Conservation (phyloP, 2,113 vertebrate genomes). For the Epinephelus moara region DNA sequence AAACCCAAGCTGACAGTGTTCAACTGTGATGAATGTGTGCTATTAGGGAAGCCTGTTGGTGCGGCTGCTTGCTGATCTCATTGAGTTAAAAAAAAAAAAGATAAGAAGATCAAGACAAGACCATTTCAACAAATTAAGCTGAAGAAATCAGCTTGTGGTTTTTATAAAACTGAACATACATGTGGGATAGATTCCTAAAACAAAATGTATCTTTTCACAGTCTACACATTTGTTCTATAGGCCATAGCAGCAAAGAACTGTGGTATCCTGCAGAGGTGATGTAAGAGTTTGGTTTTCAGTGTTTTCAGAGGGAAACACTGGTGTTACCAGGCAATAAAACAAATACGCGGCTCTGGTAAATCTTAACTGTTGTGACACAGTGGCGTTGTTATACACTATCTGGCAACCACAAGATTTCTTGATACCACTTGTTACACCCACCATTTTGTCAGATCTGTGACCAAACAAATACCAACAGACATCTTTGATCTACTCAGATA, state of each 20-base stretch:
- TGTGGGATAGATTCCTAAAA: not conserved
- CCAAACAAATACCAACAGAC: not conserved
- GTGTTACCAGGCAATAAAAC: constrained; percentile 1
- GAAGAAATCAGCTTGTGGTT: not conserved
- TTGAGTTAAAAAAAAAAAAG: not conserved
- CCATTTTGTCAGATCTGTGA: not conserved
- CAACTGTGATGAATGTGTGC: constrained; percentile 47
- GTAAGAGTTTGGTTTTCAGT: not conserved
- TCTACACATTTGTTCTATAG: not conserved
- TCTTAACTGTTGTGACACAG: constrained; percentile 6
- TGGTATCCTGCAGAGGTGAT: too few relatives aligned
- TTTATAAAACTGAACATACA: not conserved
- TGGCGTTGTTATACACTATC: not conserved
- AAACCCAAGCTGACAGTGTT: constrained; percentile 46
- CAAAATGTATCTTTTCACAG: too few relatives aligned
- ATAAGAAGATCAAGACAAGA: not conserved
- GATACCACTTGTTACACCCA: not conserved
- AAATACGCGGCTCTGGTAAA: constrained; percentile 7
- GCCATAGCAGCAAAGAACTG: too few relatives aligned
- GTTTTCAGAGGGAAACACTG: constrained; percentile 3
- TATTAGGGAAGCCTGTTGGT: not conserved
- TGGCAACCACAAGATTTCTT: not conserved
- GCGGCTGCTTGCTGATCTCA: constrained; percentile 13
- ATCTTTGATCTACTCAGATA: not conserved
- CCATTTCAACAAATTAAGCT: not conserved